Percentiles rank a stretch among this genome's conserved stretches.
Conservation (phyloP, 2,113 vertebrate species). For the Saccopteryx bilineata region DNA sequence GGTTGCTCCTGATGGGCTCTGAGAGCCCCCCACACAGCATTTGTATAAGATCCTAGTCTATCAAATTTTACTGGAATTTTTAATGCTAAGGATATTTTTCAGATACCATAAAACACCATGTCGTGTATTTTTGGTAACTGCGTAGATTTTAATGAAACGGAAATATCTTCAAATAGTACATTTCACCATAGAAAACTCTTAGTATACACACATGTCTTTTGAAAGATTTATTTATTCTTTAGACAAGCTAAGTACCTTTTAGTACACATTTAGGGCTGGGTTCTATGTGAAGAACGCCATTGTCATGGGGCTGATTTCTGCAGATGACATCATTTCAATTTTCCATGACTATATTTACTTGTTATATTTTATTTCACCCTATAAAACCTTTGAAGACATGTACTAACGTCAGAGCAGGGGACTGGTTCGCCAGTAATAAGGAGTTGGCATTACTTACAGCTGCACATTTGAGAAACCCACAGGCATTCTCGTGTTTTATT, state of each 20-base stretch:
- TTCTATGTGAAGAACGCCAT: background rate
- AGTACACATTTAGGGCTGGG: conserved; percentile 1
- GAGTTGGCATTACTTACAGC: background rate
- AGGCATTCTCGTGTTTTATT: background rate
- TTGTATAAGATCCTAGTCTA: background rate
- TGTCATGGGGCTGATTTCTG: background rate
- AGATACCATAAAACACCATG: background rate
- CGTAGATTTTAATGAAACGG: background rate
- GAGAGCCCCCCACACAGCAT: background rate
- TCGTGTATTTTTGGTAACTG: background rate
- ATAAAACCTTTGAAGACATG: conserved; percentile 34
- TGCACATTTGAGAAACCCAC: conserved; percentile 6
- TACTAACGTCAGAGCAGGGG: background rate
- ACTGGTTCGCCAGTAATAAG: background rate
- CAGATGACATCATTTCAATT: conserved; percentile 1
- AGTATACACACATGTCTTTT: background rate
- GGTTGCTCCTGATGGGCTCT: background rate
- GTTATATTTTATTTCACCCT: conserved; percentile 30
- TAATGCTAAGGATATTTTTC: background rate
- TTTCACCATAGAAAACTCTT: background rate
- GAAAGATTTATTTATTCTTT: conserved; percentile 43
- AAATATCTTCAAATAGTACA: background rate
- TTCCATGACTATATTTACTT: conserved; percentile 34
- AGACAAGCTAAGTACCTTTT: conserved; percentile 59
- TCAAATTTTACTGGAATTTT: background rate